Percentiles rank a stretch among this genome's conserved stretches.
Conservation (phyloP, 2,113 vertebrate genomes). For the Lagopus leucura region DNA sequence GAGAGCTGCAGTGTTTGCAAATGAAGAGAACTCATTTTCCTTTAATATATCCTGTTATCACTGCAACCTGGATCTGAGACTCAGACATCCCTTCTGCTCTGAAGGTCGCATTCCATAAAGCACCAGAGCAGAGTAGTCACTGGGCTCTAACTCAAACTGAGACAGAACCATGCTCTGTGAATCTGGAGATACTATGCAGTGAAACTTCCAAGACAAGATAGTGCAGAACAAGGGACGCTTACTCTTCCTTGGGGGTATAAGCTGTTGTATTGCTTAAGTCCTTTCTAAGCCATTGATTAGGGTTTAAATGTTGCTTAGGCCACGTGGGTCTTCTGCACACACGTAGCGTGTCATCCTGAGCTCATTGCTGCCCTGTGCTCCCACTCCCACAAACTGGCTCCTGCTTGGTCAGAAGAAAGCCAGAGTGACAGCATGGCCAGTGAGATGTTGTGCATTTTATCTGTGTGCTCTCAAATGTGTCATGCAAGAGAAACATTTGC, state of each 20-base stretch:
- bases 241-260: neutral
- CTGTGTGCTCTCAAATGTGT: no score
- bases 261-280: neutral
- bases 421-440: neutral
- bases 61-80: neutral
- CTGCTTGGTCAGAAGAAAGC: neutral
- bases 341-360: neutral
- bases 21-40: neutral
- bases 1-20: neutral
- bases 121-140: neutral
- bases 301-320: neutral
- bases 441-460: accelerated
- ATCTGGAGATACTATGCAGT: neutral
- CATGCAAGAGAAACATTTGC: no score
- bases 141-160: neutral
- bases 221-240: neutral
- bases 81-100: neutral
- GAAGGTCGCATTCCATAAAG: accelerated
- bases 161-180: neutral
- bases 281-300: neutral
- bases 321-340: neutral
- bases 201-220: neutral
- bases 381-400: neutral
- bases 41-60: neutral
- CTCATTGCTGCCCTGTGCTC: neutral